Conservation (phyloP, 2,113 vertebrate genomes). For the Monarcha castaneiventris region DNA sequence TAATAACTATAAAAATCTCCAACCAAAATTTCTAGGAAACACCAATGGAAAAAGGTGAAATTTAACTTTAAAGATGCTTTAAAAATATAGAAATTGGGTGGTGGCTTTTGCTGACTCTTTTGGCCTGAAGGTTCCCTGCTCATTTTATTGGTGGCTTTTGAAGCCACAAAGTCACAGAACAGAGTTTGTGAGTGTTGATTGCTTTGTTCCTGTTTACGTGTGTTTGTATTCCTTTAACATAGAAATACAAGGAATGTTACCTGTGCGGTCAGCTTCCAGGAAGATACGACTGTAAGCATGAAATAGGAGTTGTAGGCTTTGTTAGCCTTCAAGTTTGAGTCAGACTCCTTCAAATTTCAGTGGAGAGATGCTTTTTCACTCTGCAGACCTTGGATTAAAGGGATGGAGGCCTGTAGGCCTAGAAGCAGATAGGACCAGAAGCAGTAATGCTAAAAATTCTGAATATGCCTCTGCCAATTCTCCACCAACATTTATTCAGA, state of each 20-base stretch:
- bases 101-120: not conserved
- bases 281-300: not conserved
- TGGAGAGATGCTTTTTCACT: not conserved
- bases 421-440: not conserved
- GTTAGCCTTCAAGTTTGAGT: not conserved
- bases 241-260: not conserved
- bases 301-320: not conserved
- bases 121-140: not conserved
- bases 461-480: not conserved
- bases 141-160: not conserved
- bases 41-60: not conserved
- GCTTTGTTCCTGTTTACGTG: not conserved
- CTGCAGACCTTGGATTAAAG: not conserved
- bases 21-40: not conserved
- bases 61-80: not conserved
- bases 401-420: not conserved
- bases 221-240: not conserved
- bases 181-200: not conserved
- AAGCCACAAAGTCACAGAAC: not conserved
- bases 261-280: not conserved
- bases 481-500: not conserved
- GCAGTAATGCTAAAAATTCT: not conserved
- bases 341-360: not conserved
- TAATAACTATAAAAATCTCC: not conserved
- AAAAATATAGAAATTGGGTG: not conserved